Percentiles rank a stretch among this genome's conserved stretches.
These are phyloP conservation scores for Lithobates pipiens DNA, from an alignment of 2,797 vertebrate genomes.

Conservation along the genomic window DNA sequence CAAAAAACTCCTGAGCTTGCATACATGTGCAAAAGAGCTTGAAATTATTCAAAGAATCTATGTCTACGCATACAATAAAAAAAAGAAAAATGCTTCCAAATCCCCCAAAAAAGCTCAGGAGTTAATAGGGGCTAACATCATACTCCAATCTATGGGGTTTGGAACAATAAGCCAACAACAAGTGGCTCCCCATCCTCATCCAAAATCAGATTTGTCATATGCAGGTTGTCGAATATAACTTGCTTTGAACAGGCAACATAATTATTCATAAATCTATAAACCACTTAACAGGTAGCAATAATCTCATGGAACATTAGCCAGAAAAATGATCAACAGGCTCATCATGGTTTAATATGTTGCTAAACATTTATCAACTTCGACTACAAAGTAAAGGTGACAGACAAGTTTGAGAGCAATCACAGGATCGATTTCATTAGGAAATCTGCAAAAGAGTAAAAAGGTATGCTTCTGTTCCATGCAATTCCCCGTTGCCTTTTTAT, in stretches of 20 bases:
- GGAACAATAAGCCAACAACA: not conserved
- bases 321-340: not conserved
- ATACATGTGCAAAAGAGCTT: too few relatives aligned
- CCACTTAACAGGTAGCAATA: conserved; percentile 42
- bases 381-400: conserved; percentile 43
- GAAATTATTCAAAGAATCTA: too few relatives aligned
- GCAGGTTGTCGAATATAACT: not conserved
- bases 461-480: conserved; percentile 5
- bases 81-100: too few relatives aligned
- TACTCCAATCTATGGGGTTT: too few relatives aligned
- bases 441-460: conserved; percentile 35
- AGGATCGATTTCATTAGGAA: conserved; percentile 48
- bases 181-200: not conserved
- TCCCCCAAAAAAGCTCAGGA: too few relatives aligned
- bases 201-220: not conserved
- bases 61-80: too few relatives aligned
- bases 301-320: conserved; percentile 23
- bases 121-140: too few relatives aligned
- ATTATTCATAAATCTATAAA: conserved; percentile 24
- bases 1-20: too few relatives aligned
- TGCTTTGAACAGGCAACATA: not conserved
- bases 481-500: conserved; percentile 2
- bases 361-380: conserved; percentile 48
- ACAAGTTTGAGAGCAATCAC: conserved; percentile 33
- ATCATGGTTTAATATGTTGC: conserved; percentile 6